Evolutionary conservation across 2,113 vertebrate genomes (phyloP).

Genomic region (Aspidoscelis tigris): DNA sequence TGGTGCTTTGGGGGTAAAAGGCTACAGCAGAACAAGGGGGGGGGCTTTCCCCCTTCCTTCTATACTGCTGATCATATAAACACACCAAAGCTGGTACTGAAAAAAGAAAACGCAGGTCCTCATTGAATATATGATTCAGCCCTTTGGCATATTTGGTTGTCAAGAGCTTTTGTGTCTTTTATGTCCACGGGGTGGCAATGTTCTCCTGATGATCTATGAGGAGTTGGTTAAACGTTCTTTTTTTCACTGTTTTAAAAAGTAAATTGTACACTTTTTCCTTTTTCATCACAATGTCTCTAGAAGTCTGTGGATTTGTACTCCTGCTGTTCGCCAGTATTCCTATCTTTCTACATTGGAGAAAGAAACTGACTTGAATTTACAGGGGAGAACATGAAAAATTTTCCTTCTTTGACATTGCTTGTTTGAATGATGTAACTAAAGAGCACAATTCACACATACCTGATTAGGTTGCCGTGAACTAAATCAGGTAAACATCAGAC

Average conservation of each 20-base stretch:
- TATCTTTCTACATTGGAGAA: not conserved
- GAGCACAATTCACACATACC: not conserved
- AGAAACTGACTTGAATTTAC: not conserved
- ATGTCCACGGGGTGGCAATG: constrained; percentile 4
- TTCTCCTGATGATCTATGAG: not conserved
- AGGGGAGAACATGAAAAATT: not conserved
- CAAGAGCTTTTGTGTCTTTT: not conserved
- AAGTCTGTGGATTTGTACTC: not conserved
- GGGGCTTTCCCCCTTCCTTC: not conserved
- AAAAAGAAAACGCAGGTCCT: not conserved
- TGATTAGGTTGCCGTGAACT: no score
- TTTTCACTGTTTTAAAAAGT: not conserved
- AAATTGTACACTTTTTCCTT: no score
- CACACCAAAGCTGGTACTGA: not conserved
- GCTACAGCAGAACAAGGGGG: no score
- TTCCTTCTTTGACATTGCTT: not conserved
- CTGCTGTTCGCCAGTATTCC: no score
- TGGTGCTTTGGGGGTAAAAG: no score
- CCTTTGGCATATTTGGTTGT: not conserved
- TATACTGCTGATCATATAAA: not conserved
- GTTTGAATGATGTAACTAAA: no score
- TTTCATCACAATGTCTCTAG: not conserved
- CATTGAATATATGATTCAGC: not conserved
- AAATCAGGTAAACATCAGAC: no score
- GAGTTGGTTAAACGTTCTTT: not conserved